A percentile compares a stretch with the other conserved stretches of the same genome.
Evolutionary conservation across 1,140 invertebrate species (phyloP).

Genomic region (Linepithema humile): DNA sequence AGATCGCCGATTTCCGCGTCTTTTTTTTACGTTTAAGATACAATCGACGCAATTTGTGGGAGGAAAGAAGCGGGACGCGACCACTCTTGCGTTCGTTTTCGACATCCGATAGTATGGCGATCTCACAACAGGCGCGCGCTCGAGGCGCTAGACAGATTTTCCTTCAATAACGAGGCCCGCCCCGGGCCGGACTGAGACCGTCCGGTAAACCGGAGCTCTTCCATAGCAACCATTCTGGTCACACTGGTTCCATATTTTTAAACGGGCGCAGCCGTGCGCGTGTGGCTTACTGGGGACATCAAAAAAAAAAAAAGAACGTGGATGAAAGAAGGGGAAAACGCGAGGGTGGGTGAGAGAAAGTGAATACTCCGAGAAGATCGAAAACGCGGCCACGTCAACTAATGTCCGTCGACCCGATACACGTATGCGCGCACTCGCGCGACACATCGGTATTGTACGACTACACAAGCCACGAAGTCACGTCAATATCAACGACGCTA

Average conservation of each 20-base stretch:
- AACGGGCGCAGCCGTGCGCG: conserved; percentile 79
- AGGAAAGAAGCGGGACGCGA: background rate
- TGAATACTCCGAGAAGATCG: conserved; percentile 18
- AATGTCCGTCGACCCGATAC: conserved; percentile 49
- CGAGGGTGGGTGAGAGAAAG: conserved; percentile 16
- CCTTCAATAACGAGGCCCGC: conserved; percentile 62
- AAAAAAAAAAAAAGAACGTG: conserved; percentile 47
- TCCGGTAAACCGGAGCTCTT: conserved; percentile 83
- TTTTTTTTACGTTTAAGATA: conserved; percentile 26
- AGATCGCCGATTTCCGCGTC: background rate
- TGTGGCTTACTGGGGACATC: conserved; percentile 82
- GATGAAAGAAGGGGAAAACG: background rate
- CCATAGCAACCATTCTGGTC: conserved; percentile 85
- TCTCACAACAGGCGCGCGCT: conserved; percentile 6
- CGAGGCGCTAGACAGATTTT: conserved; percentile 26
- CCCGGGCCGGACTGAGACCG: conserved; percentile 79
- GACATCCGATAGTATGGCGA: conserved; percentile 3
- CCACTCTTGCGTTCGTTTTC: background rate
- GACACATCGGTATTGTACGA: conserved; percentile 21
- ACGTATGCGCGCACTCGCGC: conserved; percentile 11
- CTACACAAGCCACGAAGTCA: conserved; percentile 15
- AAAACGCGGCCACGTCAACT: conserved; percentile 42
- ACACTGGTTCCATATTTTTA: conserved; percentile 85
- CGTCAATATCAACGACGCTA: conserved; percentile 23
- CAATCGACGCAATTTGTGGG: background rate